Base-by-base conservation (phyloP, 2,888 invertebrate genomes). In the Synanthedon andrenaeformis region DNA sequence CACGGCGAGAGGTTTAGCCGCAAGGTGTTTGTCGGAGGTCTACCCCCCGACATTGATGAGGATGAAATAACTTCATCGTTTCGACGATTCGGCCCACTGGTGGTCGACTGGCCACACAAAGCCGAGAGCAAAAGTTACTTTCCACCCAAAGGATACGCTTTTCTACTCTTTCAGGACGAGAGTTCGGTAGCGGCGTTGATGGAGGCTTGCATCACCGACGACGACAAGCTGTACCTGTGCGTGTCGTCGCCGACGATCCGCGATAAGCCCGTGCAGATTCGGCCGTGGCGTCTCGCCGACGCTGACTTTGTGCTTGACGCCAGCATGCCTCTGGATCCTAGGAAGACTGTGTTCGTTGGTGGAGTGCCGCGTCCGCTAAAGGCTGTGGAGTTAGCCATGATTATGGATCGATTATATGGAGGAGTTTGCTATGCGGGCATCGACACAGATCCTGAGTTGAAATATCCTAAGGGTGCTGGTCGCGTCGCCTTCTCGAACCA, bases 51-150 rank as follows among this genome's bases (percentile, higher is more conserved):
- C 75, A 99, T 99, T 60, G 98, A 98, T 74, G 99, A 99, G 90
- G 94, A 98, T 87, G 99, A 99, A 88, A 99, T 99, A 62, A 98
- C 97, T 57, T 94, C 96, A 52, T 98, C 98, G 77, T 99, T 99
- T 89, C 92, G 97, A 56, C 93, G 97, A 65, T 99, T 99, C 81
- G 99, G 99, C 41, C 96, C 97, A 48, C 89, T 99, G 69, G 96
- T 98, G 64, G 98, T 99, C 60, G 99, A 99, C 87, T 99, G 99
- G 99, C 99, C 99, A 12, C 98, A 99, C 88, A 99, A 99, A 89
- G 98, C 99, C 41, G 99, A 99, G 83, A 98, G 97, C 89, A 99
- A 99, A 90, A 98, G 98, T 53, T 98, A 98, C 85, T 99, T 99
- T 86, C 98, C 98, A 70, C 98, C 98, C 60, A 98, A 99, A 89